These are phyloP conservation scores for Oncopeltus fasciatus DNA, from an alignment of 1,140 invertebrate genomes.

Conservation along the genomic window DNA sequence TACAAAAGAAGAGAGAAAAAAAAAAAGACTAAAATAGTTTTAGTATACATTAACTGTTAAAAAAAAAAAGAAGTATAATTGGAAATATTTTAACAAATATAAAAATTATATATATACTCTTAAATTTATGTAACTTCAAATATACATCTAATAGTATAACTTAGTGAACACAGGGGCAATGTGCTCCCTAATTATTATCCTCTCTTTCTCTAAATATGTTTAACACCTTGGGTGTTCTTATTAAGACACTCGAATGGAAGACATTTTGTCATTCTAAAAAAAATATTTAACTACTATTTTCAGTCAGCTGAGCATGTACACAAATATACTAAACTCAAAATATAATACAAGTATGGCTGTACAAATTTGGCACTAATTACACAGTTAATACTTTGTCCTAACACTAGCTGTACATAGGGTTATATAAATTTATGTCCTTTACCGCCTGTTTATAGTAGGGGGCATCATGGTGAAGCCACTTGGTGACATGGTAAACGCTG, in stretches of 20 bases:
- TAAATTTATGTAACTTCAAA: neutral
- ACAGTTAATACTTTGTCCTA: neutral
- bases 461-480: constrained; percentile 12
- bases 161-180: neutral
- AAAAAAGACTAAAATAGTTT: neutral
- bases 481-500: constrained; percentile 7
- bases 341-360: neutral
- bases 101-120: neutral
- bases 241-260: neutral
- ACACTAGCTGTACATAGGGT: constrained; percentile 10
- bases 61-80: neutral
- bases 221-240: neutral
- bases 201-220: neutral
- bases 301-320: neutral
- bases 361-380: constrained; percentile 5
- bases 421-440: constrained; percentile 16
- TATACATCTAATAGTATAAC: neutral
- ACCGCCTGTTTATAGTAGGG: constrained; percentile 18
- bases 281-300: neutral
- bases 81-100: neutral
- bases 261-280: neutral
- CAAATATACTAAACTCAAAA: neutral
- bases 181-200: neutral
- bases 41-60: neutral
- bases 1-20: neutral